Evolutionary conservation across 2,113 vertebrate genomes (phyloP).

Genomic region (Gallinago undulata): DNA sequence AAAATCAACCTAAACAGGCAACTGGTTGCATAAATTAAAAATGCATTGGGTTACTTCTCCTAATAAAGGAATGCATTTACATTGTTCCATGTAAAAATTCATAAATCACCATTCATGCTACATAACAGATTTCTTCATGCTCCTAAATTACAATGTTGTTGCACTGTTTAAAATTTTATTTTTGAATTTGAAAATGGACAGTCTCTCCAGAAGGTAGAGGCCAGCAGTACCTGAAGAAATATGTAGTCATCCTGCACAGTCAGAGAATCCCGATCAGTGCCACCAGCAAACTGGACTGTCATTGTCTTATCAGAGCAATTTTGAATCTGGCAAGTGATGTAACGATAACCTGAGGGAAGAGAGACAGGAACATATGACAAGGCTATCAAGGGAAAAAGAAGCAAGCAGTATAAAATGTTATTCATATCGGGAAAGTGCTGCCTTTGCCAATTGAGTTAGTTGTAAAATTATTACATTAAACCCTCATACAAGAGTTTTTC

Average conservation of each 20-base stretch:
- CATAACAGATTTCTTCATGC: neutral
- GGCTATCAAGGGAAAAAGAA: constrained; percentile 11
- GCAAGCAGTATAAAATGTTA: constrained; percentile 1
- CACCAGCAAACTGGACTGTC: constrained; percentile 80
- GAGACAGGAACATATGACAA: constrained; percentile 14
- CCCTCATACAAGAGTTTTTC: neutral
- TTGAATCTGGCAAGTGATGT: constrained; percentile 88
- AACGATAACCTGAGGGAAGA: constrained; percentile 81
- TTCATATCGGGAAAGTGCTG: neutral
- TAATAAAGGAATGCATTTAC: neutral
- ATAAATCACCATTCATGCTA: neutral
- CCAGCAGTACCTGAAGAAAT: constrained; percentile 88
- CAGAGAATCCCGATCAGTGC: constrained; percentile 87
- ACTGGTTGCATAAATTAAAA: neutral
- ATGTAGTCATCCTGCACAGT: constrained; percentile 91
- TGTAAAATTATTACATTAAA: constrained; percentile 67
- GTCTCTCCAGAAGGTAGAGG: neutral
- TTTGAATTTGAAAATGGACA: neutral
- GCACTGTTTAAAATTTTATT: neutral
- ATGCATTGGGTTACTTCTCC: neutral
- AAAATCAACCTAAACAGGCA: neutral
- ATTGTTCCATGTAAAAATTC: neutral
- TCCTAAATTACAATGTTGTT: neutral
- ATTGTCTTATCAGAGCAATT: constrained; percentile 88
- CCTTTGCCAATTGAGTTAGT: constrained; percentile 36